Conservation (phyloP, 2,888 invertebrate species). For the Lasioglossum oenotherae region DNA sequence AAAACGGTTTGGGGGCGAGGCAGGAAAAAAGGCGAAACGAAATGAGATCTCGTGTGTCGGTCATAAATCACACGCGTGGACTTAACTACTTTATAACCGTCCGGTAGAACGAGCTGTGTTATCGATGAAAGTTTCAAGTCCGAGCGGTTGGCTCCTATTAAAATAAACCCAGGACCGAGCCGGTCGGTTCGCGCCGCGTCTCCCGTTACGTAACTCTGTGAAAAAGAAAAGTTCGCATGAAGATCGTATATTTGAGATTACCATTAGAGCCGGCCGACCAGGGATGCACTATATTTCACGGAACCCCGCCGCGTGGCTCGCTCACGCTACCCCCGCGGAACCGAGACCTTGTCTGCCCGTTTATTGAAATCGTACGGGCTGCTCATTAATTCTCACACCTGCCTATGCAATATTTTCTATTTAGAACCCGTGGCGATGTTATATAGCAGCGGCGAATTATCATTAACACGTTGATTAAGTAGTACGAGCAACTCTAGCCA, state of each 20-base stretch:
- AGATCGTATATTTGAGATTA: conserved; percentile 54
- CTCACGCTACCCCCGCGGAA: conserved; percentile 15
- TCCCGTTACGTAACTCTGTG: conserved; percentile 43
- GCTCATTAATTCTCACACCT: background rate
- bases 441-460: background rate
- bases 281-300: conserved; percentile 32
- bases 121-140: conserved; percentile 67
- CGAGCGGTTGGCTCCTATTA: conserved; percentile 48
- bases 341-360: conserved; percentile 14
- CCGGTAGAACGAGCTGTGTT: conserved; percentile 56
- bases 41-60: conserved; percentile 60
- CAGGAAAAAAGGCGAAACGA: conserved; percentile 35
- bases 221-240: conserved; percentile 42
- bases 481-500: background rate
- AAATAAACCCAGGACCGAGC: conserved; percentile 55
- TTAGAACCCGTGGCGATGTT: background rate
- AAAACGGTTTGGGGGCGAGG: background rate
- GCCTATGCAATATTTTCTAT: background rate
- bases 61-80: conserved; percentile 66
- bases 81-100: conserved; percentile 72
- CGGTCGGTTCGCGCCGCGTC: conserved; percentile 18
- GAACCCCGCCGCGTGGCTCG: conserved; percentile 11
- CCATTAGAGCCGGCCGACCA: conserved; percentile 9
- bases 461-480: background rate
- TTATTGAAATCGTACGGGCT: conserved; percentile 40